Percentiles rank a stretch among this genome's conserved stretches.
phyloP scores from a whole-genome alignment of 2,113 vertebrate species.

The Poeciliopsis occidentalis region DNA sequence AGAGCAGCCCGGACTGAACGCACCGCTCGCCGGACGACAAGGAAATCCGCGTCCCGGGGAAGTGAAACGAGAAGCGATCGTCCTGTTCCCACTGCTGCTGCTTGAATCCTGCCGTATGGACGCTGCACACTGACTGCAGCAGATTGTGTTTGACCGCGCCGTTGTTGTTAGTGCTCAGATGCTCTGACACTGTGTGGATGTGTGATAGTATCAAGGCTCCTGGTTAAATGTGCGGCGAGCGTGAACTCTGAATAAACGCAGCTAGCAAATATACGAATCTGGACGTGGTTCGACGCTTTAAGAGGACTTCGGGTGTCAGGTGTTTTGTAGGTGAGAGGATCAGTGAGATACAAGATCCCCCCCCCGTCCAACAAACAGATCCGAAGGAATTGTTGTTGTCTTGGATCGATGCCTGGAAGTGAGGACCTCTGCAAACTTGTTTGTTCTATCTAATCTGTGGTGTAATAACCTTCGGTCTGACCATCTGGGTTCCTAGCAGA shows the following conservation, averaged over 20 bases:
- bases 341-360: background rate
- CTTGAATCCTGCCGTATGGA: background rate
- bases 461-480: conserved; percentile 15
- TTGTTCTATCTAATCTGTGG: conserved; percentile 17
- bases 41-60: background rate
- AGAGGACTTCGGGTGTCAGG: background rate
- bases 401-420: background rate
- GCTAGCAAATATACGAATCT: background rate
- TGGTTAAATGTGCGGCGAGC: conserved; percentile 1
- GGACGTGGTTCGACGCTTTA: background rate
- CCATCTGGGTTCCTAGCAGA: conserved; percentile 4
- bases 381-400: background rate
- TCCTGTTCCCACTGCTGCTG: conserved; percentile 8
- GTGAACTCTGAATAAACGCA: background rate
- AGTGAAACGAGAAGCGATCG: conserved; percentile 21
- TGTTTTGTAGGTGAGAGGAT: background rate
- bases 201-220: background rate
- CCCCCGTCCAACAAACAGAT: background rate
- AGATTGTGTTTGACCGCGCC: conserved; percentile 19
- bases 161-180: background rate
- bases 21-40: background rate
- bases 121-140: background rate
- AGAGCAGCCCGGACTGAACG: too few species aligned
- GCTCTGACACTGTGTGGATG: conserved; percentile 11
- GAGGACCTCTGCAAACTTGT: conserved; percentile 16